Evolutionary conservation across 2,113 vertebrate species (phyloP), one percentile per base, ranked within the genome.

Genomic region (Chunga burmeisteri): DNA sequence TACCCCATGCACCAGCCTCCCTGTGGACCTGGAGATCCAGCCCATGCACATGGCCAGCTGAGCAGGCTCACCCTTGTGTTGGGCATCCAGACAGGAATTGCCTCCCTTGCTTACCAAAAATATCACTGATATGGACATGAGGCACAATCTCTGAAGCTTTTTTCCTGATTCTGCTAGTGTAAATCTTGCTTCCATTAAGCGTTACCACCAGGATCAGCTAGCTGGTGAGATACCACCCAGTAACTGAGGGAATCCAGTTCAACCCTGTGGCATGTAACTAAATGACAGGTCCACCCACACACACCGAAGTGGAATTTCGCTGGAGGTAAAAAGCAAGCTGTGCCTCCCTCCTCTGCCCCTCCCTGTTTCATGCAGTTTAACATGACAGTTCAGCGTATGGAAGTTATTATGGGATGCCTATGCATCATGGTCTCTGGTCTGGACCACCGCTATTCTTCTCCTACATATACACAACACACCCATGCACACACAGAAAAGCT

Each of bases 321-420:
- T 92, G 77, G 87, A 96, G 65, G 49, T 49, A 61, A 94, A 88
- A 93, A 86, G 72, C 86, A 94, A 91, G 68, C 67, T 93, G 65
- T 74, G 80, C 75, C 65, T 88, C 72, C 65, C 15, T 62, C 36
- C 47, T 67, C 81, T 7, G 0, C 27, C 34, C 50, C 55, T 16
- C 20, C 14, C 32, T 0, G 0, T 74, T 67, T 92, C 75, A 70
- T 56, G 53, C 68, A 86, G 75, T 52, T 95, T 74, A 93, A 78
- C 44, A 87, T 68, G 86, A 92, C 94, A 92, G 83, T 93, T 96
- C 65, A 81, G 50, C 4, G 8, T 90, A 71, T 90, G 75, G 72
- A 81, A 88, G 68, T 78, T 96, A 93, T 96, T 96, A 88, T 79
- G 77, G 83, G 91, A 94, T 93, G 94, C 61, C 81, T 96, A 19